These are phyloP conservation scores for Gallirallus australis DNA, from an alignment of 2,797 vertebrate genomes.

Conservation along the genomic window DNA sequence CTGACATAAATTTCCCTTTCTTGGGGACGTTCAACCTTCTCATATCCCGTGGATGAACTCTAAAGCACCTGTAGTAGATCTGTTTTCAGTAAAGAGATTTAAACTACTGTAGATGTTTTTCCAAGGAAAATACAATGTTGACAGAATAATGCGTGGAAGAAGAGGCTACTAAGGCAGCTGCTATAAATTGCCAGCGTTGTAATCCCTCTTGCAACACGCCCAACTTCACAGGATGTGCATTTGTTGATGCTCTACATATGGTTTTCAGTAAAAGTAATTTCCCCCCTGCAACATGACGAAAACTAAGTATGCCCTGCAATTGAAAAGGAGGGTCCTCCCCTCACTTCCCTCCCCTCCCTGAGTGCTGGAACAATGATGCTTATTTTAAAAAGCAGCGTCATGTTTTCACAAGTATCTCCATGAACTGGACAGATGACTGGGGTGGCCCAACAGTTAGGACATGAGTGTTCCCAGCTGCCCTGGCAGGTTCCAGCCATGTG, in stretches of 20 bases:
- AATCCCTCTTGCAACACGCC: constrained; percentile 70
- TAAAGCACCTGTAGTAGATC: constrained; percentile 80
- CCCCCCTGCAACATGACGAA: background rate
- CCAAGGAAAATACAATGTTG: constrained; percentile 85
- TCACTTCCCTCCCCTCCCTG: background rate
- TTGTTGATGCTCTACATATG: constrained; percentile 73
- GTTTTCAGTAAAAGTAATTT: constrained; percentile 59
- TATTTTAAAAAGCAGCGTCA: background rate
- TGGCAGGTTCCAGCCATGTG: background rate
- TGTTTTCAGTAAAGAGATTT: constrained; percentile 79
- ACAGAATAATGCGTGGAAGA: constrained; percentile 79
- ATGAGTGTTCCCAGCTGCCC: background rate
- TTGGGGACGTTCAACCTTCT: constrained; percentile 77
- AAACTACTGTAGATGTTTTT: constrained; percentile 76
- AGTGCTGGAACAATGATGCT: background rate
- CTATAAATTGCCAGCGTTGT: constrained; percentile 78
- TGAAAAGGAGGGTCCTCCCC: background rate
- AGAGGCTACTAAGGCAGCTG: constrained; percentile 75
- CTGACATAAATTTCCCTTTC: constrained; percentile 81
- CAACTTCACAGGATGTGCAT: constrained; percentile 68
- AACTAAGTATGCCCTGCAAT: constrained; percentile 23
- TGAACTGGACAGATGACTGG: background rate
- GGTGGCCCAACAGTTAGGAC: accelerated
- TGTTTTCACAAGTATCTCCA: background rate
- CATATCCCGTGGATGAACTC: constrained; percentile 79